A percentile compares a stretch with the other conserved stretches of the same genome.
Evolutionary conservation across 2,888 invertebrate species (phyloP).

Genomic region (Nezara viridula): DNA sequence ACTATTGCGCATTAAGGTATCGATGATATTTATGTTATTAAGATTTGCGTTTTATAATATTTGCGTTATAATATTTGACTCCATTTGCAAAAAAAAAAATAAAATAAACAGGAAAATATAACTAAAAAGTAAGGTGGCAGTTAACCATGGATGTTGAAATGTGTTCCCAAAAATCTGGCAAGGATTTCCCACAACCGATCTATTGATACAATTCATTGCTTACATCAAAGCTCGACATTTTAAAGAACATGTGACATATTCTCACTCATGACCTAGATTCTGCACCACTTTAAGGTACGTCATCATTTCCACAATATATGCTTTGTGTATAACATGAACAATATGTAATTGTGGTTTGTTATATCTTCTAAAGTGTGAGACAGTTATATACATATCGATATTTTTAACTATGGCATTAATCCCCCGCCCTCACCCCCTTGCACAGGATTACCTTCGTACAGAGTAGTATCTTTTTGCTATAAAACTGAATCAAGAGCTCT

Average conservation of each 20-base stretch:
- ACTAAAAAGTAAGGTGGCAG: neutral
- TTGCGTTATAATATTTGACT: no score
- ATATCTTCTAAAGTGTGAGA: no score
- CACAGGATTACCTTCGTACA: no score
- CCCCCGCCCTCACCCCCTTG: no score
- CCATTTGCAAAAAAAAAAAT: no score
- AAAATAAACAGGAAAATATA: neutral
- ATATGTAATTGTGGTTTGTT: neutral
- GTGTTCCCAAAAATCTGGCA: neutral
- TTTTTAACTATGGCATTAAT: no score
- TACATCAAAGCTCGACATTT: constrained; percentile 3
- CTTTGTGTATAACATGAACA: neutral
- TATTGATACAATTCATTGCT: neutral
- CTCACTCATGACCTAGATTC: neutral
- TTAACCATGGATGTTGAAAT: neutral
- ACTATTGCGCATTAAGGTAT: no score
- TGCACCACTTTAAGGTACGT: neutral
- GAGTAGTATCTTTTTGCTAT: no score
- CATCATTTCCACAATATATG: neutral
- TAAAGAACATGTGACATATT: constrained; percentile 17
- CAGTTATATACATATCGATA: no score
- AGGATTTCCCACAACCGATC: neutral
- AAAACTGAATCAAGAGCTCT: no score
- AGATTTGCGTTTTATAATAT: no score
- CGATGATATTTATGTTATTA: no score